Conservation (phyloP, 2,113 vertebrate species). For the Thunnus thynnus region DNA sequence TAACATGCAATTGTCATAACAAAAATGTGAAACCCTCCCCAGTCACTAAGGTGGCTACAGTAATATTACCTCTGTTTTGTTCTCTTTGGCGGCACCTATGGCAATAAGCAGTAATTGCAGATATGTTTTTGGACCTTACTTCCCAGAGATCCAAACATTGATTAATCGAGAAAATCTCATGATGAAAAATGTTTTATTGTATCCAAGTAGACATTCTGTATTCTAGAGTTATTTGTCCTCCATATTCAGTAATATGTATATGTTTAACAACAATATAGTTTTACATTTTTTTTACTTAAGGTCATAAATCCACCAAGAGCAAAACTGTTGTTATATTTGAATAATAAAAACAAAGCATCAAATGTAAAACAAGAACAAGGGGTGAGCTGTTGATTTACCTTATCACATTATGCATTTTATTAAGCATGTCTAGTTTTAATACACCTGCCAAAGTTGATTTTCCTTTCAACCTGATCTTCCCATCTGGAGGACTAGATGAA, state of each 20-base stretch:
- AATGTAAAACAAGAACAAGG: conserved; percentile 4
- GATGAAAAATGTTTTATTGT: not conserved
- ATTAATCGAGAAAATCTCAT: not conserved
- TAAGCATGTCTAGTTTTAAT: conserved; percentile 48
- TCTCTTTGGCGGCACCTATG: too few species aligned
- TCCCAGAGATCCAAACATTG: too few species aligned
- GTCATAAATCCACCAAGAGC: not conserved
- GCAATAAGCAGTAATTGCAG: too few species aligned
- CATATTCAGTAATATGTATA: not conserved
- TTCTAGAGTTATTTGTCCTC: not conserved
- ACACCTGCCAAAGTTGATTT: conserved; percentile 58
- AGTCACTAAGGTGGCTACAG: too few species aligned
- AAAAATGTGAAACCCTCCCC: too few species aligned
- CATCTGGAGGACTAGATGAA: conserved; percentile 67
- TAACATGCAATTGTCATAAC: too few species aligned
- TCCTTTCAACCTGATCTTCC: conserved; percentile 65
- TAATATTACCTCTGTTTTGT: too few species aligned
- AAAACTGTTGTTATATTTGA: conserved; percentile 7
- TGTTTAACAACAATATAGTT: not conserved
- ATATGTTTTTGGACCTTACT: too few species aligned
- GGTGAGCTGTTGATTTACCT: conserved; percentile 38
- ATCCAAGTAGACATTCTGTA: too few species aligned
- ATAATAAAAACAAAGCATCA: conserved; percentile 16
- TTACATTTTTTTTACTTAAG: not conserved
- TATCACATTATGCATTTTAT: conserved; percentile 50